Conservation (phyloP, 1,140 invertebrate genomes). For the Adelges cooleyi region DNA sequence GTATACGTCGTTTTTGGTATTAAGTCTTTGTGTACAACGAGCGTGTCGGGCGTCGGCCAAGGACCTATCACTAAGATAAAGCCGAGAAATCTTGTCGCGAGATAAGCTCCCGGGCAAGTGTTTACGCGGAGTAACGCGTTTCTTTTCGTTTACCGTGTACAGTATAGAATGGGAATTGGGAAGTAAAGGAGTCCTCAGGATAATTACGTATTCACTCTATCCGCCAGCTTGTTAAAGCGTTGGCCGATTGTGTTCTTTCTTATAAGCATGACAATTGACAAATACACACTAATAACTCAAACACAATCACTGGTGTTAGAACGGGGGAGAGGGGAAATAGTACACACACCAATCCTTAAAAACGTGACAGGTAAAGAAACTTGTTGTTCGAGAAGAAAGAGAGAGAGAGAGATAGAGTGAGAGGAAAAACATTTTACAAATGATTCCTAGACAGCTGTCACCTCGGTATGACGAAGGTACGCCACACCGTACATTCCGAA, state of each 20-base stretch:
- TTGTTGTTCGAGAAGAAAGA: slow-evolving; percentile 1
- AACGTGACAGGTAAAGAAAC: slow-evolving; percentile 25
- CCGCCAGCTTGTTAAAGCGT: slow-evolving; percentile 17
- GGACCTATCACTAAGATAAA: too few relatives aligned
- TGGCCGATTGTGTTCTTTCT: slow-evolving; percentile 3
- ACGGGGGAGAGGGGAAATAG: neutral
- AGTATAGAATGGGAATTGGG: too few relatives aligned
- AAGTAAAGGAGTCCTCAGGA: neutral
- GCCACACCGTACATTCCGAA: neutral
- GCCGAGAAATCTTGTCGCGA: too few relatives aligned
- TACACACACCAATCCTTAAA: slow-evolving; percentile 22
- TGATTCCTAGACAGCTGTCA: slow-evolving; percentile 29
- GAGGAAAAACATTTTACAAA: slow-evolving; percentile 22
- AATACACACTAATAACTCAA: slow-evolving; percentile 27
- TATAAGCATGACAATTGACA: slow-evolving; percentile 11
- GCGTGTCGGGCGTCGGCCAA: too few relatives aligned
- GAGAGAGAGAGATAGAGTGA: neutral
- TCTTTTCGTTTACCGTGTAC: neutral
- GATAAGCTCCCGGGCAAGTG: neutral
- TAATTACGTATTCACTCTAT: slow-evolving; percentile 11
- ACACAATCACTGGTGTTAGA: slow-evolving; percentile 17
- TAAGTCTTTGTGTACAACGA: too few relatives aligned
- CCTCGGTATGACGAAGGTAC: slow-evolving; percentile 26
- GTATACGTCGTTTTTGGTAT: too few relatives aligned
- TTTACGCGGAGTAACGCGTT: neutral